phyloP scores from a whole-genome alignment of 2,113 vertebrate species.

The Centrocercus urophasianus region DNA sequence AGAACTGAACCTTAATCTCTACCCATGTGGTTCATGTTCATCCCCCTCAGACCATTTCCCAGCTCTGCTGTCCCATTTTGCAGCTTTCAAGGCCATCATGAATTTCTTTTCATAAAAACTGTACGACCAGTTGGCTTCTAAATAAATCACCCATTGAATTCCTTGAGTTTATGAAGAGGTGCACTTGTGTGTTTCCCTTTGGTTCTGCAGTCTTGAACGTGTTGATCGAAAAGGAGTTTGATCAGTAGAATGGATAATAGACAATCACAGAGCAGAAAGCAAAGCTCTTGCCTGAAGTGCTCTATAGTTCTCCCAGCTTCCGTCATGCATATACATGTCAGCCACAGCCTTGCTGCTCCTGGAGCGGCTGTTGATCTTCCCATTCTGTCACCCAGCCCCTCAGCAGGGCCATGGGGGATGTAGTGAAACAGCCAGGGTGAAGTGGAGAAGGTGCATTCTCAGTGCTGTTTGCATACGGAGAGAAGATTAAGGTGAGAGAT shows the following conservation, averaged over 20 bases:
- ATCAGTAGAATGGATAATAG: neutral
- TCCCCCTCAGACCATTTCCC: neutral
- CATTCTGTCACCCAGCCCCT: neutral
- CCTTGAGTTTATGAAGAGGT: neutral
- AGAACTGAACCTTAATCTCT: neutral
- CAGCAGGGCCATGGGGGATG: neutral
- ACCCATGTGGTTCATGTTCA: rapidly evolving
- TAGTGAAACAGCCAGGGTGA: neutral
- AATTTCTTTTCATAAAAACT: neutral
- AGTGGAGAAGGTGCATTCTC: rapidly evolving
- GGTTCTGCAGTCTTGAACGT: neutral
- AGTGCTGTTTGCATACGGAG: neutral
- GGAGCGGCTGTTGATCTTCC: neutral
- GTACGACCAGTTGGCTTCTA: neutral
- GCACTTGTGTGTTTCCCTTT: neutral
- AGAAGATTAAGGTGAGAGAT: neutral
- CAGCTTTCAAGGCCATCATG: neutral
- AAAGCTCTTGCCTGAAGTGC: neutral
- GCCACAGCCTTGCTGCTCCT: neutral
- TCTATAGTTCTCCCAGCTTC: neutral
- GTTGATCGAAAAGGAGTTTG: neutral
- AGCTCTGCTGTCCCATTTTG: neutral
- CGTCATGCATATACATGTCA: rapidly evolving
- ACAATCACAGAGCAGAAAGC: neutral
- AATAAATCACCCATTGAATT: neutral